These are phyloP conservation scores for Palythoa caribaeorum DNA, from an alignment of 92 coral and sea anemone species.

Conservation along the genomic window DNA sequence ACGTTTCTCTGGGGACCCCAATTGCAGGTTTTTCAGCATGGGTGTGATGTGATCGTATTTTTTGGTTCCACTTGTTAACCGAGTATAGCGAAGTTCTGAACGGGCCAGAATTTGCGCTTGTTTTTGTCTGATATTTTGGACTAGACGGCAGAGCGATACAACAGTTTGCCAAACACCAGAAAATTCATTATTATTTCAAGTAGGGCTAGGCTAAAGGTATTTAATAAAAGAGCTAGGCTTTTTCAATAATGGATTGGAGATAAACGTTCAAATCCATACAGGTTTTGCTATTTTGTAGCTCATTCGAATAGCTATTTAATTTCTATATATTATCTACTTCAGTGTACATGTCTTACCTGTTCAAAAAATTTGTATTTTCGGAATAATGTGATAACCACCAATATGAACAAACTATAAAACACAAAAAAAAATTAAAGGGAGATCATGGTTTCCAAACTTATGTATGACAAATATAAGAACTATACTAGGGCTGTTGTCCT, in stretches of 20 bases:
- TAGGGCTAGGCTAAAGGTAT: background rate
- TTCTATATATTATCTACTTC: no score
- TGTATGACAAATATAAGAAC: background rate
- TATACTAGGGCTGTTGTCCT: background rate
- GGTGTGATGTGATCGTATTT: constrained; percentile 58
- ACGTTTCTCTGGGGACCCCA: no score
- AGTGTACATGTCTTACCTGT: constrained; percentile 1
- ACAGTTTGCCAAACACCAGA: constrained; percentile 32
- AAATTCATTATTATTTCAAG: constrained; percentile 28
- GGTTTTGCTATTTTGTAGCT: no score
- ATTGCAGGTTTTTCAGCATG: no score
- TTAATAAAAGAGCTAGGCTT: no score
- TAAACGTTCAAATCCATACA: no score
- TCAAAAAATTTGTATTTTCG: constrained; percentile 18
- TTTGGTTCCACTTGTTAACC: constrained; percentile 37
- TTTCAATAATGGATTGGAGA: no score
- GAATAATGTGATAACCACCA: constrained; percentile 6
- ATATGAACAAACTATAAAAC: background rate
- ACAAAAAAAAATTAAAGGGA: background rate
- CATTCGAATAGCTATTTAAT: no score
- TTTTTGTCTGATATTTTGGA: constrained; percentile 22
- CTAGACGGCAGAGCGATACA: constrained; percentile 58
- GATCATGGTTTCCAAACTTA: background rate
- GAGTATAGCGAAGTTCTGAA: constrained; percentile 66
- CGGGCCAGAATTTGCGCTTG: constrained; percentile 41